Evolutionary conservation across 1,140 invertebrate genomes (phyloP).

Genomic region (Philotrypesis tridentata): DNA sequence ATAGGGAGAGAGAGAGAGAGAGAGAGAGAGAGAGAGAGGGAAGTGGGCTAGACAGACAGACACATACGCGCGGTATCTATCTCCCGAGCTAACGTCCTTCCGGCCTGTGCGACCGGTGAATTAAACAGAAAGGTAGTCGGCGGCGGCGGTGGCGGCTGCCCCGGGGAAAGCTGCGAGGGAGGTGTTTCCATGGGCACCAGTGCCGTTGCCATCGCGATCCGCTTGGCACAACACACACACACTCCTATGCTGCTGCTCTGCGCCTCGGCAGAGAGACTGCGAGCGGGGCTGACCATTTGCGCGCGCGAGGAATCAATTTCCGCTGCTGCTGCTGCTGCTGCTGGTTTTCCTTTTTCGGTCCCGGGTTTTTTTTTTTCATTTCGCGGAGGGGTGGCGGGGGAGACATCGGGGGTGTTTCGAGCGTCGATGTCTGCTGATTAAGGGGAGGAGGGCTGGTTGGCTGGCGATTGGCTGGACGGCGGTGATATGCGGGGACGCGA

Average conservation of each 20-base stretch:
- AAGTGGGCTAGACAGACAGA: background rate
- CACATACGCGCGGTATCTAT: conserved; percentile 42
- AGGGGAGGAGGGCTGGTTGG: no score
- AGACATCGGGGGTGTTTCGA: no score
- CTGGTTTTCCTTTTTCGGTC: background rate
- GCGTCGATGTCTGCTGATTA: no score
- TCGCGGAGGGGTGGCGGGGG: background rate
- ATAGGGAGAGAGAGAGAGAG: no score
- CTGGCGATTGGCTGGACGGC: no score
- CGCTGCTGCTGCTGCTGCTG: background rate
- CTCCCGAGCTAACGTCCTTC: conserved; percentile 40
- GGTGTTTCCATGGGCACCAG: conserved; percentile 62
- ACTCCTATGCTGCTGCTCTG: no score
- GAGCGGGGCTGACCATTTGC: background rate
- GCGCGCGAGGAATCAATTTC: background rate
- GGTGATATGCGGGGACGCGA: no score
- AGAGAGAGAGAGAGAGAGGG: background rate
- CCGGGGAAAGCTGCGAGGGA: conserved; percentile 4
- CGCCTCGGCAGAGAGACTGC: background rate
- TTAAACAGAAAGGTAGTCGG: conserved; percentile 17
- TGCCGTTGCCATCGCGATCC: conserved; percentile 72
- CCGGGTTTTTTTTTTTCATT: no score
- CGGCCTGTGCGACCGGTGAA: conserved; percentile 52
- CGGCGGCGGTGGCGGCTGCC: no score
- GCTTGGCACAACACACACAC: conserved; percentile 69